A percentile compares a stretch with the other conserved stretches of the same genome.
Conservation (phyloP, 2,888 invertebrate species). For the Axea sp. region DNA sequence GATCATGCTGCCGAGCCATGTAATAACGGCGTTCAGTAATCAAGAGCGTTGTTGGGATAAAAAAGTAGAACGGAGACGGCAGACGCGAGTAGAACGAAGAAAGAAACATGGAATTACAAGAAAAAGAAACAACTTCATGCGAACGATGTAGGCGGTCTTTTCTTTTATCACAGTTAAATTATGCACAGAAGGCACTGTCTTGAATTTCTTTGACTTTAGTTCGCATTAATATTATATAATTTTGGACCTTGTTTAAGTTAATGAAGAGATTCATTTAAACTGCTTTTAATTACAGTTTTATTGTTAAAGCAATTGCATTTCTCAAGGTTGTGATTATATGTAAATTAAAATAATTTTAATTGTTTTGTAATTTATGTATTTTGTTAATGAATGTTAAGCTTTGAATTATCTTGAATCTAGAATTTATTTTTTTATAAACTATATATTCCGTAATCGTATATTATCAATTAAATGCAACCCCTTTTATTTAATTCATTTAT, state of each 20-base stretch:
- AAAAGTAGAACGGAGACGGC: constrained; percentile 40
- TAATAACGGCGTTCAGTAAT: constrained; percentile 73
- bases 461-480: no score
- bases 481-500: no score
- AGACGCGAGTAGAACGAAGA: constrained; percentile 13
- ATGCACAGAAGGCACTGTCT: constrained; percentile 57
- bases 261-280: constrained; percentile 4
- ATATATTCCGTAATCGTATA: no score
- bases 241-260: not conserved
- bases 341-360: no score
- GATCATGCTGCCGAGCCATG: constrained; percentile 53
- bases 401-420: no score
- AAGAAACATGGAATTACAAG: constrained; percentile 24
- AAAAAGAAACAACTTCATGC: constrained; percentile 58
- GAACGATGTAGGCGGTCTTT: constrained; percentile 66
- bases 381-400: no score
- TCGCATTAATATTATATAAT: not conserved
- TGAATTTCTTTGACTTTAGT: constrained; percentile 3
- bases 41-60: constrained; percentile 67
- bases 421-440: no score
- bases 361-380: no score
- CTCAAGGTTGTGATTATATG: no score
- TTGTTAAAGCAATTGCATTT: no score
- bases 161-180: constrained; percentile 64
- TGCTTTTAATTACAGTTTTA: not conserved